Conservation (phyloP, 2,113 vertebrate species). For the Merops nubicus region DNA sequence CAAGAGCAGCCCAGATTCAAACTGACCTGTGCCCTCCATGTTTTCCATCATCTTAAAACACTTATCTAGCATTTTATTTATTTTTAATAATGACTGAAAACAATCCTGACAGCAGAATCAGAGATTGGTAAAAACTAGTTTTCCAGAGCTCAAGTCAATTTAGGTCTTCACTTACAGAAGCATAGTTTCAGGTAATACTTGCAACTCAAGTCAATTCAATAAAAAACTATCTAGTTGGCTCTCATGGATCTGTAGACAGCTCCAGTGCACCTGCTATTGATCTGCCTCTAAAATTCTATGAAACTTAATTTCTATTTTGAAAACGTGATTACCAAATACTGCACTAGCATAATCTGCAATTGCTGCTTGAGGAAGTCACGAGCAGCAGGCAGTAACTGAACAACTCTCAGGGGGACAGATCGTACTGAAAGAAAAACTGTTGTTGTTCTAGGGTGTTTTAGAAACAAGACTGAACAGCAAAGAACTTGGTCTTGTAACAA, state of each 20-base stretch:
- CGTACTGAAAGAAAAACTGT: neutral
- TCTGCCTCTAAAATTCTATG: neutral
- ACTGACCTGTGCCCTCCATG: neutral
- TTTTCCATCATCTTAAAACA: neutral
- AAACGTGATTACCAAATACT: neutral
- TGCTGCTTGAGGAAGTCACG: neutral
- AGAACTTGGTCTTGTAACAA: neutral
- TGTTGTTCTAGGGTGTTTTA: rapidly evolving
- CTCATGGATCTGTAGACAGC: neutral
- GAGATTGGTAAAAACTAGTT: neutral
- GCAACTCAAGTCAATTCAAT: neutral
- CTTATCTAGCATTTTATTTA: neutral
- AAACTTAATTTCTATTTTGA: neutral
- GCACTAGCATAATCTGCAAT: neutral
- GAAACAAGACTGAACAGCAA: neutral
- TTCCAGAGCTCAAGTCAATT: neutral
- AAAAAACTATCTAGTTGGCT: neutral
- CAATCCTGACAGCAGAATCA: neutral
- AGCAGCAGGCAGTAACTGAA: neutral
- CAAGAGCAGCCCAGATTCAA: neutral
- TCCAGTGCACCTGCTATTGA: neutral
- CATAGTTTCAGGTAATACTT: neutral
- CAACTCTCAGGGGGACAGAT: neutral
- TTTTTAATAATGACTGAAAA: neutral
- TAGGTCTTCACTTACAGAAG: neutral